phyloP scores from a whole-genome alignment of 1,140 invertebrate genomes.

The Zaprionus africanus region DNA sequence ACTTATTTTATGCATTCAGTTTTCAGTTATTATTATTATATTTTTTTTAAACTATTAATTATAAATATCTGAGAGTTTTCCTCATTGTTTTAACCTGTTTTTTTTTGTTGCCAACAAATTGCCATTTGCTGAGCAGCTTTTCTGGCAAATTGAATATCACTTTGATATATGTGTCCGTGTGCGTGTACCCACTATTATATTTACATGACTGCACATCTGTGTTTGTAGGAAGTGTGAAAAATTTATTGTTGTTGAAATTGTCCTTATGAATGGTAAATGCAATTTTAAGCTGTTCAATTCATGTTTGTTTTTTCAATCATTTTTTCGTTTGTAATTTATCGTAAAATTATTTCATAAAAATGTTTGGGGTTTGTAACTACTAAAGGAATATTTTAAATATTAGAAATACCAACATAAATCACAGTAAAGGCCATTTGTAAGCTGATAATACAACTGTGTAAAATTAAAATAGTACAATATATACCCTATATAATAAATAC shows the following conservation, averaged over 20 bases:
- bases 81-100: constrained; percentile 49
- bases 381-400: neutral
- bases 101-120: constrained; percentile 25
- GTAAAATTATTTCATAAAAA: neutral
- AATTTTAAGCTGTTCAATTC: constrained; percentile 3
- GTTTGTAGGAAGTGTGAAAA: constrained; percentile 4
- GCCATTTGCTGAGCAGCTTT: constrained; percentile 37
- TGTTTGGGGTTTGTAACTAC: neutral
- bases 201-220: neutral
- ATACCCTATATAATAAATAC: too few species aligned
- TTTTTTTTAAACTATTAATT: constrained; percentile 72
- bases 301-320: neutral
- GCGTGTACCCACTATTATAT: too few species aligned
- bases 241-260: neutral
- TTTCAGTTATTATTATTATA: constrained; percentile 24
- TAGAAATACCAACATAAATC: neutral
- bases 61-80: constrained; percentile 67
- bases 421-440: neutral
- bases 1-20: constrained; percentile 50
- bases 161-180: constrained; percentile 13
- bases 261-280: constrained; percentile 1
- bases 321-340: neutral
- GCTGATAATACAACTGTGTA: neutral
- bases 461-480: too few species aligned
- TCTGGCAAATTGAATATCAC: constrained; percentile 54